Evolutionary conservation across 2,113 vertebrate species (phyloP).

Genomic region (Polypterus senegalus): DNA sequence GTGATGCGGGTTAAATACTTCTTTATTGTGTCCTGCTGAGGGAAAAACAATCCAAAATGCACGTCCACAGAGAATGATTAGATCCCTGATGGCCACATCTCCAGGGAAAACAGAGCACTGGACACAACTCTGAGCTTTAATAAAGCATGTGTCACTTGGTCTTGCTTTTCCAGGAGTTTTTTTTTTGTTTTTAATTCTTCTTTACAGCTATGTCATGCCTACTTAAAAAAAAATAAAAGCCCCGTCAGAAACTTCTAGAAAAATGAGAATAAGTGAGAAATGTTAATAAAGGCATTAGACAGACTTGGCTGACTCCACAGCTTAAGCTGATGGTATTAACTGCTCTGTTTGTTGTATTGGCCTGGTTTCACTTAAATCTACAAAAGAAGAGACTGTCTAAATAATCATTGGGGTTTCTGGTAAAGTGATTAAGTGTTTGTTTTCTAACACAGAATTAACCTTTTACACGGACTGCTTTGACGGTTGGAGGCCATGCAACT

Average conservation of each 20-base stretch:
- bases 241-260: conserved; percentile 14
- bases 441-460: not conserved
- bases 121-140: too few relatives aligned
- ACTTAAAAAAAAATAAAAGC: not conserved
- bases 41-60: too few relatives aligned
- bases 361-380: conserved; percentile 12
- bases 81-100: too few relatives aligned
- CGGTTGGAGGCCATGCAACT: too few relatives aligned
- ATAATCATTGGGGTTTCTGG: conserved; percentile 8
- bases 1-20: too few relatives aligned
- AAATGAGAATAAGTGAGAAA: conserved; percentile 18
- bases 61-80: too few relatives aligned
- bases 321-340: conserved; percentile 21
- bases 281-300: conserved; percentile 18
- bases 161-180: too few relatives aligned
- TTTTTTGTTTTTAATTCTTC: too few relatives aligned
- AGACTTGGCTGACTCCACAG: conserved; percentile 17
- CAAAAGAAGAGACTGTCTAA: conserved; percentile 7
- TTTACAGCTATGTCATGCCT: too few relatives aligned
- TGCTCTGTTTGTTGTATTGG: conserved; percentile 24
- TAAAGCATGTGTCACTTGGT: too few relatives aligned
- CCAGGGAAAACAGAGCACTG: too few relatives aligned
- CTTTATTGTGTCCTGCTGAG: too few relatives aligned
- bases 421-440: conserved; percentile 2
- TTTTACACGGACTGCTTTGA: not conserved